Evolutionary conservation across 2,113 vertebrate genomes (phyloP), one percentile per base, ranked within the genome.

Genomic region (Chaetodon auriga): DNA sequence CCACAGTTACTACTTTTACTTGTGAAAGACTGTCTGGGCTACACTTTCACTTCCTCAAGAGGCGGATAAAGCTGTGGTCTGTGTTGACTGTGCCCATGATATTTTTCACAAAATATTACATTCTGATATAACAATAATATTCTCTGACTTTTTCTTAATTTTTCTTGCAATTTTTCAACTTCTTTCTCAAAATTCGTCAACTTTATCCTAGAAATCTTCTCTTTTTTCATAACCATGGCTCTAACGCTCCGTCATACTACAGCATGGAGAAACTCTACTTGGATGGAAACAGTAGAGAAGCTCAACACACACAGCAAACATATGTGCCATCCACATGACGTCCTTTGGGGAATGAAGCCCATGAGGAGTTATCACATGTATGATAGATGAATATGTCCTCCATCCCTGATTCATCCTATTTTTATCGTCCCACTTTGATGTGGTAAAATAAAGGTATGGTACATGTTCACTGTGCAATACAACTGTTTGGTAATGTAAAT

Each of bases 321-420:
- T 63, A n/a, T 51, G n/a, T 73, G 21, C 49, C 35, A 15, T 49
- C 49, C 48, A 30, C 30, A 18, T 49, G n/a, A n/a, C 0, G 2
- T 63, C 57, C 80, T 81, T 73, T 36, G 41, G 81, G 83, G 60
- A 89, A 55, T 61, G 51, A 82, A 88, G 36, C 77, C 77, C 72
- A 57, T 12, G 62, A 78, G 82, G 41, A 72, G 36, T 25, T 11
- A 23, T 81, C 74, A 72, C 18, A 13, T 69, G 71, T 70, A 53
- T 82, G 61, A 86, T 82, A 41, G 57, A 87, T 46, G 61, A 73
- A 89, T 80, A 51, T 1, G 65, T 86, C 80, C 71, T 81, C 76
- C 62, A 49, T 78, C 58, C 45, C 55, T 55, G 48, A 85, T 80
- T 71, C 45, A 38, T 58, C 62, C 51, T 18, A n/a, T 83, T 71